phyloP scores from a whole-genome alignment of 2,797 vertebrate genomes.

The Phataginus tetradactyla region DNA sequence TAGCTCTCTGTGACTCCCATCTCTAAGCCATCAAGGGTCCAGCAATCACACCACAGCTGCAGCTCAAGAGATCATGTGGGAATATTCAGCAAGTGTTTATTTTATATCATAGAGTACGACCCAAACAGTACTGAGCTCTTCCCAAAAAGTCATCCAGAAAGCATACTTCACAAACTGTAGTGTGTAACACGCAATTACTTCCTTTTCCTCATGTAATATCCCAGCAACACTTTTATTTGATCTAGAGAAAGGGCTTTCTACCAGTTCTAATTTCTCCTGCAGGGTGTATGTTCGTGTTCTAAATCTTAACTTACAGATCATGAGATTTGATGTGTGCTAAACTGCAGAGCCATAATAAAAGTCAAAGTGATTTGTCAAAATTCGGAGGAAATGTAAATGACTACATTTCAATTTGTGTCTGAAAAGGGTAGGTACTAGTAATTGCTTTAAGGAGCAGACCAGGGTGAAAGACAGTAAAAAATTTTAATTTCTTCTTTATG shows the following conservation, averaged over 20 bases:
- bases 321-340: constrained; percentile 61
- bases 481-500: constrained; percentile 54
- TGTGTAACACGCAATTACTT: constrained; percentile 50
- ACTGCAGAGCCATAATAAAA: constrained; percentile 40
- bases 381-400: constrained; percentile 70
- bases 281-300: constrained; percentile 8
- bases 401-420: constrained; percentile 56
- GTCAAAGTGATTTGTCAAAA: constrained; percentile 70
- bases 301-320: constrained; percentile 70
- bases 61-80: constrained; percentile 49
- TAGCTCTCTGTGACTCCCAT: constrained; percentile 10
- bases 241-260: background rate
- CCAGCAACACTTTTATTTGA: constrained; percentile 77
- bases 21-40: constrained; percentile 33
- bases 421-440: constrained; percentile 26
- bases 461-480: constrained; percentile 2
- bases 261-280: background rate
- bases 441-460: constrained; percentile 49
- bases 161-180: constrained; percentile 58
- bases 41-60: background rate
- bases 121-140: constrained; percentile 35
- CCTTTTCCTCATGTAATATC: constrained; percentile 59
- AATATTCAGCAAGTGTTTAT: constrained; percentile 46
- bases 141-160: constrained; percentile 64
- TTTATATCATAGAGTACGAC: constrained; percentile 59